phyloP scores from a whole-genome alignment of 2,113 vertebrate genomes.

The Podarcis raffonei region DNA sequence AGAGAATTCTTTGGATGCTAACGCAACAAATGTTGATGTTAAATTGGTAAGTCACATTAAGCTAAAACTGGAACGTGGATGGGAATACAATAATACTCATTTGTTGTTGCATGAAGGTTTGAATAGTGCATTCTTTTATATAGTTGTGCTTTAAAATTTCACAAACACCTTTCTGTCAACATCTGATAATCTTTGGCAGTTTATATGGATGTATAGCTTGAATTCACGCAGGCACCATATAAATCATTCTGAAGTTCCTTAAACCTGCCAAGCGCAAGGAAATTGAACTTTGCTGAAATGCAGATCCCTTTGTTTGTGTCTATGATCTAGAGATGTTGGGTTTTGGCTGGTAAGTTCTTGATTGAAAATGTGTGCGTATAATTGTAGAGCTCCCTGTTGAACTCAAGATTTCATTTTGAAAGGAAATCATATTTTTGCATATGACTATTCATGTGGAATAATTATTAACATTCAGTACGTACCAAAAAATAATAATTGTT shows the following conservation, averaged over 20 bases:
- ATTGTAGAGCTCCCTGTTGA: not conserved
- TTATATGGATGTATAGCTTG: not conserved
- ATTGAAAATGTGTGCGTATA: not conserved
- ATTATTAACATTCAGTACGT: not conserved
- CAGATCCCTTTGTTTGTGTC: not conserved
- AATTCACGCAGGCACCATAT: not conserved
- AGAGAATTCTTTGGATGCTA: conserved; percentile 94
- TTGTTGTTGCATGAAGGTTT: not conserved
- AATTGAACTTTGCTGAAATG: not conserved
- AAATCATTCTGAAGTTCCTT: not conserved
- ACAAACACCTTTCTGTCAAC: not conserved
- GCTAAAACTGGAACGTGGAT: not conserved
- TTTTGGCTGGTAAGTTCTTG: not conserved
- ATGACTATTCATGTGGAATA: not conserved
- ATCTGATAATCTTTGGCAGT: not conserved
- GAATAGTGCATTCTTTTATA: not conserved
- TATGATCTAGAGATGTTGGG: not conserved
- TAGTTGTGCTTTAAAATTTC: not conserved
- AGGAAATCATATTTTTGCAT: not conserved
- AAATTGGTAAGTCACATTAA: conserved; percentile 84
- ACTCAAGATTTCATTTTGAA: not conserved
- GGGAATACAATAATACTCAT: not conserved
- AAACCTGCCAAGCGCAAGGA: not conserved
- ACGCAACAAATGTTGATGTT: conserved; percentile 85
- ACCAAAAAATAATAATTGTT: not conserved